Percentiles rank a stretch among this genome's conserved stretches.
Evolutionary conservation across 2,888 invertebrate species (phyloP).

Genomic region (Seladonia tumulorum): DNA sequence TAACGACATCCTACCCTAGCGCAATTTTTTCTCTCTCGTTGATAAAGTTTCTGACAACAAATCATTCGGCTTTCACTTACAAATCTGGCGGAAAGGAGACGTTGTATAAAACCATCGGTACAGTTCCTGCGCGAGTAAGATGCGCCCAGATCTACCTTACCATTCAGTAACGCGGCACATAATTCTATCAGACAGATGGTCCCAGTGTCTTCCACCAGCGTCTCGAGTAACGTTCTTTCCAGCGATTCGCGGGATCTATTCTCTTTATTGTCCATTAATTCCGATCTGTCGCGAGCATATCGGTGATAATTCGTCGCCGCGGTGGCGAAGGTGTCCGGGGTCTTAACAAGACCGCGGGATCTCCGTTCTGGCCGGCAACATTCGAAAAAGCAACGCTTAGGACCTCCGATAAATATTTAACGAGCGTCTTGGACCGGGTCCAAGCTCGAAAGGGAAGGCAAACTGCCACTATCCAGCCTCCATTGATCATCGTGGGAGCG

Average conservation of each 20-base stretch:
- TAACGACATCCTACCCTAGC: too few species aligned
- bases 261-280: constrained; percentile 17
- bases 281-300: constrained; percentile 3
- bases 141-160: too few species aligned
- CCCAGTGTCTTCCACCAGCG: not conserved
- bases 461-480: constrained; percentile 55
- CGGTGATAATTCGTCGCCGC: constrained; percentile 10
- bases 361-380: constrained; percentile 15
- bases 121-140: too few species aligned
- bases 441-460: constrained; percentile 40
- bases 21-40: too few species aligned
- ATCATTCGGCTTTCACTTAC: too few species aligned
- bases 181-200: too few species aligned
- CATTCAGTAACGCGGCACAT: too few species aligned
- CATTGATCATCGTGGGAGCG: constrained; percentile 59
- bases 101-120: too few species aligned
- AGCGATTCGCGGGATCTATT: not conserved
- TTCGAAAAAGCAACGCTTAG: constrained; percentile 31
- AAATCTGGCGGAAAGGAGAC: too few species aligned
- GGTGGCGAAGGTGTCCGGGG: too few species aligned
- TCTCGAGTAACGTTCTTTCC: too few species aligned
- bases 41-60: too few species aligned
- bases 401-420: constrained; percentile 64
- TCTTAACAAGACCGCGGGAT: constrained; percentile 6
- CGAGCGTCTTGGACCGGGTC: constrained; percentile 50